Conservation (phyloP, 2,797 vertebrate species). For the Lagorchestes hirsutus region DNA sequence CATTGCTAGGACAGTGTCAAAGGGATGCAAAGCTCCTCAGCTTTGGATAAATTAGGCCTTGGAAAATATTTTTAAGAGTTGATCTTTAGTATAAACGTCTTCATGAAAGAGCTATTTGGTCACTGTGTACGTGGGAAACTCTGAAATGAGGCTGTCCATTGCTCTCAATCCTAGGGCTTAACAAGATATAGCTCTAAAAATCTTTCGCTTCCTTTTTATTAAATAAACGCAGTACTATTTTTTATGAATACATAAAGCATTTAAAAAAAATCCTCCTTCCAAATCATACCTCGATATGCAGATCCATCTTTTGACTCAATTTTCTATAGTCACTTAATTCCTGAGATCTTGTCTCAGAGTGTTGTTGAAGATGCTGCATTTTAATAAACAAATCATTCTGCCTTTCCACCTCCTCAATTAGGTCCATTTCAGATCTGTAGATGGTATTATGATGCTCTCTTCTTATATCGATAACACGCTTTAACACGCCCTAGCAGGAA, state of each 20-base stretch:
- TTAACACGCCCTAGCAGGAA: slow-evolving; percentile 80
- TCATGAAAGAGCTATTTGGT: not conserved
- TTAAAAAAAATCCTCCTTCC: not conserved
- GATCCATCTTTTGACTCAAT: slow-evolving; percentile 70
- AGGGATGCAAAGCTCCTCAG: not conserved
- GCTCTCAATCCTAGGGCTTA: not conserved
- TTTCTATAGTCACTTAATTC: slow-evolving; percentile 69
- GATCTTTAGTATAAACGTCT: no score
- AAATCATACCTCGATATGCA: slow-evolving; percentile 81
- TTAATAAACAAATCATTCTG: slow-evolving; percentile 79
- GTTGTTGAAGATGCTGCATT: slow-evolving; percentile 69
- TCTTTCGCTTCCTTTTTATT: not conserved
- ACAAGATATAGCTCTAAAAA: not conserved
- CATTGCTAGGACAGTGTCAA: no score
- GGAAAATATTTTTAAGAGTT: not conserved
- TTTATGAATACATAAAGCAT: slow-evolving; percentile 9
- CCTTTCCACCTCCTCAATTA: slow-evolving; percentile 81
- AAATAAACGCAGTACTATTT: not conserved
- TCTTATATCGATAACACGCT: slow-evolving; percentile 76
- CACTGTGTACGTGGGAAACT: not conserved
- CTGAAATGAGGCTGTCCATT: not conserved
- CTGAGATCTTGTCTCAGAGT: slow-evolving; percentile 45
- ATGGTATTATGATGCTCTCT: slow-evolving; percentile 77
- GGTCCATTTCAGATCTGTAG: slow-evolving; percentile 74
- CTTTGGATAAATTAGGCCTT: not conserved